These are phyloP conservation scores for Eupithecia pulchellata DNA, from an alignment of 2,888 invertebrate species.

Conservation along the genomic window DNA sequence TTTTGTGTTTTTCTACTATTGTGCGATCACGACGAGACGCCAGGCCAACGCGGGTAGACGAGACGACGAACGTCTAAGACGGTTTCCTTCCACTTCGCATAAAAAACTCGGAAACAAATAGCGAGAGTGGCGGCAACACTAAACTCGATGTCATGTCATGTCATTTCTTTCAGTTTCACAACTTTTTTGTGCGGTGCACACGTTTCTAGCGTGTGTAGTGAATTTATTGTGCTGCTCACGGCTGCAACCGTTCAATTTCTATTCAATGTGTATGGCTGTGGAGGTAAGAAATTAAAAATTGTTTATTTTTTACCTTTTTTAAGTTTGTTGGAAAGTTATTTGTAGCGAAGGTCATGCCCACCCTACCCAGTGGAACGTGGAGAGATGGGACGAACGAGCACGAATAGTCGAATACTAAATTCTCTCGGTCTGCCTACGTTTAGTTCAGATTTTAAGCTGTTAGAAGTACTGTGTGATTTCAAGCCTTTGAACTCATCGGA, in stretches of 20 bases:
- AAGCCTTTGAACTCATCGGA: not conserved
- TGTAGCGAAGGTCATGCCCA: constrained; percentile 70
- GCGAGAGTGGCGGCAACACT: constrained; percentile 50
- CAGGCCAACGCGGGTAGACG: too few relatives aligned
- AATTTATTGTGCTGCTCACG: constrained; percentile 82
- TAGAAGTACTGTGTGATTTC: too few relatives aligned
- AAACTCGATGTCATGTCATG: not conserved
- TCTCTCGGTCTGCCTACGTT: not conserved
- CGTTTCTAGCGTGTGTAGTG: constrained; percentile 81
- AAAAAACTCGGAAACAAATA: too few relatives aligned
- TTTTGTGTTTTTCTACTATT: too few relatives aligned
- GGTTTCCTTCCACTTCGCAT: too few relatives aligned
- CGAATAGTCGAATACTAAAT: not conserved
- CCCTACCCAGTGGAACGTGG: constrained; percentile 51
- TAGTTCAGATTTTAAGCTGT: too few relatives aligned
- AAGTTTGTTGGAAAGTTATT: constrained; percentile 29
- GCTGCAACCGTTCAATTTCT: constrained; percentile 86
- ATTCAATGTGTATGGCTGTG: constrained; percentile 95
- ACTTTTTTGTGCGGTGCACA: constrained; percentile 79
- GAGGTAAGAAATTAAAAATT: constrained; percentile 86
- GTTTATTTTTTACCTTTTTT: constrained; percentile 16
- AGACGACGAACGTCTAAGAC: too few relatives aligned
- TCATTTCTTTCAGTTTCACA: constrained; percentile 63
- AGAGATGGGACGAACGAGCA: constrained; percentile 59
- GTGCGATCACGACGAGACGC: too few relatives aligned